Percentiles rank a stretch among this genome's conserved stretches.
These are phyloP conservation scores for Aphelenchoides avenae DNA, from an alignment of 1,140 invertebrate genomes.

Conservation along the genomic window DNA sequence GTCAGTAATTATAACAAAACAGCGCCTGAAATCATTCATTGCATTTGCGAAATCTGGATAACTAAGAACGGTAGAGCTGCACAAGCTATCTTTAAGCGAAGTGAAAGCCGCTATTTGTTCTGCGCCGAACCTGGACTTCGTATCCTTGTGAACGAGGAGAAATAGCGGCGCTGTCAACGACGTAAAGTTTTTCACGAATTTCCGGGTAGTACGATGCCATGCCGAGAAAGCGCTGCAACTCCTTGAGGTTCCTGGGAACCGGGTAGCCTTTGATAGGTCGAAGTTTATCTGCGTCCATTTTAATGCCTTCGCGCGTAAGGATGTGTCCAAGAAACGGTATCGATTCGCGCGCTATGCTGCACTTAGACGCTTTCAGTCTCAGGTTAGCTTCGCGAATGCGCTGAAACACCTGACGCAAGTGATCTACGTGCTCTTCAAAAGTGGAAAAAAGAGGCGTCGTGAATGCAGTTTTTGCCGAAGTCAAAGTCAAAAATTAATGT, in stretches of 20 bases:
- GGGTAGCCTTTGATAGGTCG: conserved; percentile 6
- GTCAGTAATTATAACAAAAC: conserved; percentile 38
- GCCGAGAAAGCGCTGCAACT: conserved; percentile 23
- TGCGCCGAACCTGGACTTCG: conserved; percentile 15
- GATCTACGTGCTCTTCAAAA: conserved; percentile 31
- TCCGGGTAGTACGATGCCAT: conserved; percentile 16
- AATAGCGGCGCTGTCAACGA: conserved; percentile 17
- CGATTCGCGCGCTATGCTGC: conserved; percentile 34
- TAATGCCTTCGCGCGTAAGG: conserved; percentile 18
- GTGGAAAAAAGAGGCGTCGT: conserved; percentile 44
- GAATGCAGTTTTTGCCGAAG: conserved; percentile 40
- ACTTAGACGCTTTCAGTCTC: conserved; percentile 51
- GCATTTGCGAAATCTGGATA: conserved; percentile 25
- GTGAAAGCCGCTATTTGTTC: conserved; percentile 26
- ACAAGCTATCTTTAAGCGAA: conserved; percentile 24
- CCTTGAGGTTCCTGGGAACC: background rate
- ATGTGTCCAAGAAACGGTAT: conserved; percentile 36
- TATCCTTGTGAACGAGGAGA: conserved; percentile 10
- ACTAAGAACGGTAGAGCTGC: conserved; percentile 16
- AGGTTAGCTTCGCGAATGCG: conserved; percentile 36
- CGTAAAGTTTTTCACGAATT: conserved; percentile 22
- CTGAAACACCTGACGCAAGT: conserved; percentile 52
- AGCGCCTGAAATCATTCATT: background rate
- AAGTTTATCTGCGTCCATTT: conserved; percentile 27
- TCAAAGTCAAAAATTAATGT: conserved; percentile 11